These are phyloP conservation scores for Wasmannia auropunctata DNA, from an alignment of 1,140 invertebrate species.

Conservation along the genomic window DNA sequence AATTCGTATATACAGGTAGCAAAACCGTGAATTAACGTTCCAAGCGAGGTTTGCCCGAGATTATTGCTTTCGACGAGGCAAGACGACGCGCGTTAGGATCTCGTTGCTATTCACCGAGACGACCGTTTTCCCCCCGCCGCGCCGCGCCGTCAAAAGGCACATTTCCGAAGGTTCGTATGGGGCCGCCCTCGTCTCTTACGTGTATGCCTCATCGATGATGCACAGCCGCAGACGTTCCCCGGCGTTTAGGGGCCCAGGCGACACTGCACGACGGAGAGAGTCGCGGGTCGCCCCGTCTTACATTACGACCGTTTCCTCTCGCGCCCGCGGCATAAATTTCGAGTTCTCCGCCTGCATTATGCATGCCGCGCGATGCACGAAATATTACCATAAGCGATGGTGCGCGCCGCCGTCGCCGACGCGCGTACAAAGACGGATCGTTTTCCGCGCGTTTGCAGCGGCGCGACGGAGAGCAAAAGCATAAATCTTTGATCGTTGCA, in stretches of 20 bases:
- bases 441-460: not conserved
- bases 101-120: not conserved
- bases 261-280: slow-evolving; percentile 55
- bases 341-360: slow-evolving; percentile 66
- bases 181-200: not conserved
- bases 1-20: not conserved
- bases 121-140: not conserved
- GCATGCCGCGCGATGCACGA: slow-evolving; percentile 64
- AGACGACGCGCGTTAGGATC: too few species aligned
- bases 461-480: not conserved
- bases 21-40: not conserved
- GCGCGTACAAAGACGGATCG: slow-evolving; percentile 43
- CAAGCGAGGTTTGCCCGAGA: not conserved
- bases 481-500: slow-evolving; percentile 19
- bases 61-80: not conserved
- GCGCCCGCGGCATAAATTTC: slow-evolving; percentile 61
- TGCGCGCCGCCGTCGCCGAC: not conserved
- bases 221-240: slow-evolving; percentile 62
- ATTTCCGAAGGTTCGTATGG: slow-evolving; percentile 2
- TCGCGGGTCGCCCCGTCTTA: slow-evolving; percentile 38
- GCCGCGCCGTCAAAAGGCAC: not conserved
- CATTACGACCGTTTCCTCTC: slow-evolving; percentile 37
- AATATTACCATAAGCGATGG: slow-evolving; percentile 70
- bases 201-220: slow-evolving; percentile 57
- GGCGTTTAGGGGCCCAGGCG: slow-evolving; percentile 43